Evolutionary conservation across 2,888 invertebrate species (phyloP), one percentile per base, ranked within the genome.

Genomic region (Hyposoter dolosus): DNA sequence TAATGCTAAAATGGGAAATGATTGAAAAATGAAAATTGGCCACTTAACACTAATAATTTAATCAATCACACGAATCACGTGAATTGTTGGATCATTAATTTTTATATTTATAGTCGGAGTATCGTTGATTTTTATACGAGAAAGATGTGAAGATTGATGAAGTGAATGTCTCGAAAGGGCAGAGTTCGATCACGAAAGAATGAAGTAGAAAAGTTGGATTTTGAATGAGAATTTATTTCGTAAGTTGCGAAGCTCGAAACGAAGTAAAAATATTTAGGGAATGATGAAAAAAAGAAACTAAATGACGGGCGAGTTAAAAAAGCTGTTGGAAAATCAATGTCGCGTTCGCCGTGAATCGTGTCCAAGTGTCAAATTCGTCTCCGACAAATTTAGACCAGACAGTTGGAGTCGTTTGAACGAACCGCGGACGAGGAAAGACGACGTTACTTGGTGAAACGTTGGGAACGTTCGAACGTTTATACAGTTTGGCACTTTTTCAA

Each of bases 341-440:
- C 89, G 89, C 88, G 89, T 89, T 89, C 90, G 90, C 89, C 88
- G 89, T 88, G 89, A 89, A 90, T 88, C 85, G 68, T 89, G 89
- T 90, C 91, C 90, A 91, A 91, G 92, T 92, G 91, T 93, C 92
- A 93, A 93, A 92, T 93, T 92, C 91, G 91, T 91, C 91, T 91
- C 88, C 89, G 92, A 91, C 91, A 91, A 92, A 92, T 93, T 92
- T 93, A 93, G 93, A 91, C 89, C 91, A 89, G 90, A 90, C 90
- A 88, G 84, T 83, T 88, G 45, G 87, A 86, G 85, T 72, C 82
- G 85, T 86, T 72, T 87, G 88, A 82, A 69, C 53, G 82, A 82
- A 74, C 45, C 9, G 50, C 66, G 23, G 32, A 60, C 80, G 82
- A 81, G 69, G 66, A 83, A 82, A 84, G 83, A 84, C 78, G 83